These are phyloP conservation scores for Ormyrus labotus DNA, from an alignment of 2,888 invertebrate genomes.

Conservation along the genomic window DNA sequence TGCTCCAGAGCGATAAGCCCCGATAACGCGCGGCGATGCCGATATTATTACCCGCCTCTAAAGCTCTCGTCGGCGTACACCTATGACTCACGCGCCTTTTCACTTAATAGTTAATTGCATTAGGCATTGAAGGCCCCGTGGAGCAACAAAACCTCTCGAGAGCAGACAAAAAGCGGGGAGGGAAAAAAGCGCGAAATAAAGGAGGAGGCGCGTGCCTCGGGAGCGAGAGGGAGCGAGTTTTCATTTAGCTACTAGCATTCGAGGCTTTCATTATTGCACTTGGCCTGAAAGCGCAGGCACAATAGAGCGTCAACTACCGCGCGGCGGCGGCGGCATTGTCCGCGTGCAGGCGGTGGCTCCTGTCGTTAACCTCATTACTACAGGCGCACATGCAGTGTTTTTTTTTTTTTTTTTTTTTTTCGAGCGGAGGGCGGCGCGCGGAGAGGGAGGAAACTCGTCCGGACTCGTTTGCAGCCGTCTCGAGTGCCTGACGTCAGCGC, in stretches of 20 bases:
- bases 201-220: neutral
- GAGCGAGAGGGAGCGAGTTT: neutral
- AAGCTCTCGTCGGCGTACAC: neutral
- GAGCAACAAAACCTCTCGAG: constrained; percentile 26
- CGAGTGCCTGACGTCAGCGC: constrained; percentile 31
- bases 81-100: constrained; percentile 39
- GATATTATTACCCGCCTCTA: neutral
- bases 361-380: constrained; percentile 57
- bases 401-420: constrained; percentile 3
- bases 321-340: constrained; percentile 19
- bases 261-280: constrained; percentile 46
- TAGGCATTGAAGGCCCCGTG: constrained; percentile 41
- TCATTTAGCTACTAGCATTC: too few species aligned
- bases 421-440: neutral
- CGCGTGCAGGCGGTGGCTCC: constrained; percentile 28
- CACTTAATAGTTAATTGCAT: constrained; percentile 53
- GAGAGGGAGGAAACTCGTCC: constrained; percentile 55
- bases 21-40: neutral
- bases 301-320: constrained; percentile 32
- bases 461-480: constrained; percentile 53
- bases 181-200: constrained; percentile 19
- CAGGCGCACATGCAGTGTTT: neutral
- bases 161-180: constrained; percentile 4
- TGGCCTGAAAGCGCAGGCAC: constrained; percentile 48
- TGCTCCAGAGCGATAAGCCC: constrained; percentile 25